Evolutionary conservation across 2,113 vertebrate genomes (phyloP).

Genomic region (Dasyurus viverrinus): DNA sequence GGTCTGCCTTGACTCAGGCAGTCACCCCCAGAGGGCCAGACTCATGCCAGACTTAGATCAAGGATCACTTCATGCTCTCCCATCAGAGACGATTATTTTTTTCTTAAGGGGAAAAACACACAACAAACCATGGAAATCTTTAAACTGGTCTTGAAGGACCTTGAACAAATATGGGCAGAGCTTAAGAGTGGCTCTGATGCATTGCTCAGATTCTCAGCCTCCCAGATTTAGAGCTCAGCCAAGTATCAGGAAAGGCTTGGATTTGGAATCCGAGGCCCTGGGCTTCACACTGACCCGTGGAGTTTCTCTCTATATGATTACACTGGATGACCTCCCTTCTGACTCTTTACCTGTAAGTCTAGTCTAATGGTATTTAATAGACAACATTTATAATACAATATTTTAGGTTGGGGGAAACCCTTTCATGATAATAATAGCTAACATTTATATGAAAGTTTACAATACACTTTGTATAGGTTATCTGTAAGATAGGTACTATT

Average conservation of each 20-base stretch:
- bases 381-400: background rate
- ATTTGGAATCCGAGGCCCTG: background rate
- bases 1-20: background rate
- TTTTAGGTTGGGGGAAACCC: background rate
- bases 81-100: background rate
- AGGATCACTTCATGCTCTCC: background rate
- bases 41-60: background rate
- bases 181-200: background rate
- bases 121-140: background rate
- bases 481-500: background rate
- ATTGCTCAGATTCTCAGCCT: background rate
- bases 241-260: background rate
- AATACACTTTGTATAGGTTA: background rate
- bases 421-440: background rate
- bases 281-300: background rate
- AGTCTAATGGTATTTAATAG: background rate
- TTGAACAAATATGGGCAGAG: background rate
- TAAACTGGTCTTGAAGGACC: background rate
- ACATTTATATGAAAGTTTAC: background rate
- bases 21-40: background rate
- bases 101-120: background rate
- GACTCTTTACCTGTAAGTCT: background rate
- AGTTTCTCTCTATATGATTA: background rate
- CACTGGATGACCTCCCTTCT: background rate
- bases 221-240: background rate